Evolutionary conservation across 92 coral and sea anemone genomes (phyloP).

Genomic region (Epizoanthus illoricatus): DNA sequence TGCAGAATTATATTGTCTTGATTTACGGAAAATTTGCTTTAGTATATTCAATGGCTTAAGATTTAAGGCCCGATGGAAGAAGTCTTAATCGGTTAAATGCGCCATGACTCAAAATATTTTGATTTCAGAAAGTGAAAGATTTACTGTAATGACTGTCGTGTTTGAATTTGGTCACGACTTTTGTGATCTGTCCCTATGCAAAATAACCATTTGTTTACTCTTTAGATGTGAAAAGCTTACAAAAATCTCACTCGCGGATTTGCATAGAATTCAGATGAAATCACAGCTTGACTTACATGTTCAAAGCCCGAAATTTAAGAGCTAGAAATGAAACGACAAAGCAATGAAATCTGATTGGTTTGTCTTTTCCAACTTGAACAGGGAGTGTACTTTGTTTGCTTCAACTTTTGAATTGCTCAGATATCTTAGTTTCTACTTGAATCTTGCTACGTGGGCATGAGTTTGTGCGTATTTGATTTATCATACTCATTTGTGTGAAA

Average conservation of each 20-base stretch:
- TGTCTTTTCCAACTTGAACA: too few relatives aligned
- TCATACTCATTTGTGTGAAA: background rate
- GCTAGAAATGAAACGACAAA: background rate
- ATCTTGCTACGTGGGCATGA: background rate
- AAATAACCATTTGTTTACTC: background rate
- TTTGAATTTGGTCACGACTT: conserved; percentile 1
- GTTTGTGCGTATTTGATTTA: background rate
- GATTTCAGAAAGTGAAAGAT: too few relatives aligned
- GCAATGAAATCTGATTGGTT: background rate
- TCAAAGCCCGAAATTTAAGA: background rate
- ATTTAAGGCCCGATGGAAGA: too few relatives aligned
- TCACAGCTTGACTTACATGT: background rate
- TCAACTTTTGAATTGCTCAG: too few relatives aligned
- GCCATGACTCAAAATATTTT: too few relatives aligned
- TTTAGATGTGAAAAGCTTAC: background rate
- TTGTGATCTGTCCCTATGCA: background rate
- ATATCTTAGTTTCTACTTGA: too few relatives aligned
- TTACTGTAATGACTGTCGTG: background rate
- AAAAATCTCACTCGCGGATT: background rate
- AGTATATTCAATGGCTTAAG: too few relatives aligned
- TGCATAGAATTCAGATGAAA: background rate
- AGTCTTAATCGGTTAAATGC: too few relatives aligned
- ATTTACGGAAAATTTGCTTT: too few relatives aligned
- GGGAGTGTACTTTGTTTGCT: too few relatives aligned
- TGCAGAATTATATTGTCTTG: background rate